These are phyloP conservation scores for Dicaeum eximium DNA, from an alignment of 2,113 vertebrate genomes.

Conservation along the genomic window DNA sequence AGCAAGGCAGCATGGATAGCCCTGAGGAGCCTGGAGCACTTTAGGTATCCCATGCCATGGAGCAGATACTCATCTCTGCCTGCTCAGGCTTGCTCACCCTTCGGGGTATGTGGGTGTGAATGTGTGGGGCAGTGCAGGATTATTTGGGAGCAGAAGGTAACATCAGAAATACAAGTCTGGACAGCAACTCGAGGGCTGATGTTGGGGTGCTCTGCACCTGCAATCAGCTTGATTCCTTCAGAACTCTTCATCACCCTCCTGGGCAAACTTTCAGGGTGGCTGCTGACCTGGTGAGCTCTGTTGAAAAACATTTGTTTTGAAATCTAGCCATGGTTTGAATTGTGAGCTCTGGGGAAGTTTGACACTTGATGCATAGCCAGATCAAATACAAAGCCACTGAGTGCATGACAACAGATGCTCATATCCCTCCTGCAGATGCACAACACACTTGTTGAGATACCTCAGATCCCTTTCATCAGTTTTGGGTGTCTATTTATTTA, in stretches of 20 bases:
- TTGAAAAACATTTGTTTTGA: background rate
- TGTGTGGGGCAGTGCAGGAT: background rate
- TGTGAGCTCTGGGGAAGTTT: background rate
- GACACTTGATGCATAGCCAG: background rate
- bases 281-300: background rate
- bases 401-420: background rate
- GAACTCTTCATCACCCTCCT: background rate
- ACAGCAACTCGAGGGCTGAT: background rate
- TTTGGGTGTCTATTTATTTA: background rate
- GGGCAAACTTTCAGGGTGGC: background rate
- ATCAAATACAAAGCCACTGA: background rate
- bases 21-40: background rate
- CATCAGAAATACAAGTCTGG: background rate
- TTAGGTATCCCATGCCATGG: background rate
- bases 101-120: background rate
- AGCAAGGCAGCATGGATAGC: background rate
- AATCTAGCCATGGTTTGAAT: background rate
- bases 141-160: background rate
- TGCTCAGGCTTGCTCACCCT: slow-evolving; percentile 26
- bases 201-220: background rate
- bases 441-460: background rate
- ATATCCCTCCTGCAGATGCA: background rate
- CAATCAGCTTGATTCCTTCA: background rate
- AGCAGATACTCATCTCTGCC: slow-evolving; percentile 30
- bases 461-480: background rate